Evolutionary conservation across 2,797 vertebrate species (phyloP), one percentile per base, ranked within the genome.

Genomic region (Acanthurus lineatus): DNA sequence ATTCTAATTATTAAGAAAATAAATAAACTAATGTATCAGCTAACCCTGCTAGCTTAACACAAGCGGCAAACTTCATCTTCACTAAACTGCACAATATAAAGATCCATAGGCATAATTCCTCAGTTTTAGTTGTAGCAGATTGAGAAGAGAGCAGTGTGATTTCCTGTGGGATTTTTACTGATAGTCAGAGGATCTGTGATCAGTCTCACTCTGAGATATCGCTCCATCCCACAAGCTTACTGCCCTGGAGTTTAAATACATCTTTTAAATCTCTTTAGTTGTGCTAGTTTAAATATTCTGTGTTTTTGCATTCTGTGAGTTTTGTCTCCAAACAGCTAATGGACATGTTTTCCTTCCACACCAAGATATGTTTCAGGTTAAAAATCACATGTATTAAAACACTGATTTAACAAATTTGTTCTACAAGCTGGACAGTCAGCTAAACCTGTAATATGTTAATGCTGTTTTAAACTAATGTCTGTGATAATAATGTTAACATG

Each of bases 181-280:
- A 52, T 9, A 65, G 12, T 49, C 14, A 17, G 10, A 65, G 57
- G 35, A 58, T 51, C 54, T 66, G 54, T 57, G 59, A 57, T 64
- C 47, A 35, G 11, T 63, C 32, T 66, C 42, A 11, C 64, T 57
- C 15, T 5, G 22, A 59, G 38, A 57, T 14, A 66, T 48, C 1
- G 1, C 25, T 49, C 19, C 11, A 20, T 75, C 52, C 16, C 32
- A 17, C 5, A 20, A 40, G 22, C 25, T 14, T 49, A 56, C 9
- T 45, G 19, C 5, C 2, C 22, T 10, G 1, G 7, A 2, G 3
- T 19, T 6, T 0, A 57, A 45, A 56, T 52, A 2, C 1, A 19
- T 45, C 47, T 59, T 65, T 16, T 25, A 25, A 25, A 69, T 69
- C 47, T 60, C 17, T 53, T 32, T 25, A 9, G 42, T 25, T 38